A percentile compares a stretch with the other conserved stretches of the same genome.
phyloP scores from a whole-genome alignment of 2,888 invertebrate genomes.

The Thereva unica region DNA sequence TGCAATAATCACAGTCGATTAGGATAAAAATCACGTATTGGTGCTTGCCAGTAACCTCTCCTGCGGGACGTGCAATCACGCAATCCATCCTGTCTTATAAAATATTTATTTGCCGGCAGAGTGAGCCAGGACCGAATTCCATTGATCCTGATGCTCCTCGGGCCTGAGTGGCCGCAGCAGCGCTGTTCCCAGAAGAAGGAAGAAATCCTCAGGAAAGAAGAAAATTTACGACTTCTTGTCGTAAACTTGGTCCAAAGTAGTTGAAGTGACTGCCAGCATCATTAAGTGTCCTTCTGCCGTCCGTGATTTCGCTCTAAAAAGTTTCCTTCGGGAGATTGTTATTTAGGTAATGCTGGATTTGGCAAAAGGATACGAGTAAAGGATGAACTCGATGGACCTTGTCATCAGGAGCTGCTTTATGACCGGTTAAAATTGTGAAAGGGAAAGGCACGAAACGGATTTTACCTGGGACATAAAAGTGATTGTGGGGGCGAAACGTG shows the following conservation, averaged over 20 bases:
- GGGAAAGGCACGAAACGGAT: slow-evolving; percentile 1
- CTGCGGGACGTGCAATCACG: slow-evolving; percentile 39
- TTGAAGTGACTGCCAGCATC: neutral
- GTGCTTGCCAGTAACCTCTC: slow-evolving; percentile 29
- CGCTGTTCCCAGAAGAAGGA: neutral
- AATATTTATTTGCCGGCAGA: slow-evolving; percentile 39
- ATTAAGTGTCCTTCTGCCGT: no score
- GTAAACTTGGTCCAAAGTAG: slow-evolving; percentile 8
- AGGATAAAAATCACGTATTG: slow-evolving; percentile 33
- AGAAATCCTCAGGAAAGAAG: slow-evolving; percentile 10
- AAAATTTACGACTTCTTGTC: slow-evolving; percentile 25
- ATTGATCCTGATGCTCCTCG: no score
- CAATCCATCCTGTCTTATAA: slow-evolving; percentile 37
- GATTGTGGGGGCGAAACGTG: neutral
- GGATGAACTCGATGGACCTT: slow-evolving; percentile 31
- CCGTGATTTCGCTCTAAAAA: no score
- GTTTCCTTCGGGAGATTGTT: no score
- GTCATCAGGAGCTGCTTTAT: slow-evolving; percentile 38
- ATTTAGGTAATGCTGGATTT: no score
- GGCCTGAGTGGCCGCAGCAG: no score
- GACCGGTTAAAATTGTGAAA: slow-evolving; percentile 30
- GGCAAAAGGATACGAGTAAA: neutral
- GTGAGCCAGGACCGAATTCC: neutral
- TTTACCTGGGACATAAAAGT: slow-evolving; percentile 26
- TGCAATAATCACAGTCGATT: slow-evolving; percentile 18